phyloP scores from a whole-genome alignment of 2,888 invertebrate species.

The Malthinus flaveolus region DNA sequence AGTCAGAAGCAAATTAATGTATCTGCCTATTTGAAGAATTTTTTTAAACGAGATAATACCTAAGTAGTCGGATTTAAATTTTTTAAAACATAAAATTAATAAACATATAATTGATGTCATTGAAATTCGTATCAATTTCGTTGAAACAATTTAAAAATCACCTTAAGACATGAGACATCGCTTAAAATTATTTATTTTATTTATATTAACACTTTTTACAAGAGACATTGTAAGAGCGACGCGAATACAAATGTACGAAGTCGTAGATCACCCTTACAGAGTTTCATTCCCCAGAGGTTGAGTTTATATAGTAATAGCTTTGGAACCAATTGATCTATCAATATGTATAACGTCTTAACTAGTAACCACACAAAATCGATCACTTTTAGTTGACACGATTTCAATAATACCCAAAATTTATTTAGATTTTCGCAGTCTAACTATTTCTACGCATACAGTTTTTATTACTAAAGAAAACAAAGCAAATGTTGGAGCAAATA shows the following conservation, averaged over 20 bases:
- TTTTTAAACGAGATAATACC: no score
- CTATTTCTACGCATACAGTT: not conserved
- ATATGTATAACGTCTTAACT: constrained; percentile 51
- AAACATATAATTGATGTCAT: no score
- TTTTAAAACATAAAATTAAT: no score
- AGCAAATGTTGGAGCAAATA: not conserved
- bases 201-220: not conserved
- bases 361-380: constrained; percentile 17
- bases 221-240: not conserved
- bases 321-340: constrained; percentile 57
- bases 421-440: constrained; percentile 1
- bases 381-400: constrained; percentile 12
- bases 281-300: constrained; percentile 44
- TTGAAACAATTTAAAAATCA: no score
- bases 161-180: no score
- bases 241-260: constrained; percentile 17
- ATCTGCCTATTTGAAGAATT: no score
- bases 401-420: constrained; percentile 2
- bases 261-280: constrained; percentile 48
- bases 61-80: no score
- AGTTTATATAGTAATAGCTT: constrained; percentile 55
- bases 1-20: no score
- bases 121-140: no score
- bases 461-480: constrained; percentile 3
- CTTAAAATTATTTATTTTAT: no score